Conservation (phyloP, 2,888 invertebrate genomes). For the Drosophila eohydei region DNA sequence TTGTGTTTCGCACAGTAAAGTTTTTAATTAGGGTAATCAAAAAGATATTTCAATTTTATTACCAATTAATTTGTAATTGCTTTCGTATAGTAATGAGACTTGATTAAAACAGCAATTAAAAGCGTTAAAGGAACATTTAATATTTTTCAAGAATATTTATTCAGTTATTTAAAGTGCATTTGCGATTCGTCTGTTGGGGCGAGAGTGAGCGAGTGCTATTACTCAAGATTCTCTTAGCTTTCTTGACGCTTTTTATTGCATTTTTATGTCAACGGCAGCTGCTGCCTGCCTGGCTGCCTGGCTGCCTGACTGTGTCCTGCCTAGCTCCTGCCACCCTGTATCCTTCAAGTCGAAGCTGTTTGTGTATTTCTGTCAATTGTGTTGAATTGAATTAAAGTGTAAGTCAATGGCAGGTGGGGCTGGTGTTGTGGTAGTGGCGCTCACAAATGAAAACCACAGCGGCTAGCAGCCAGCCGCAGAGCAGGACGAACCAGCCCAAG, state of each 20-base stretch:
- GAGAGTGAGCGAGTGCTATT: conserved; percentile 7
- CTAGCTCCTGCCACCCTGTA: conserved; percentile 43
- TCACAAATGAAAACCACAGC: conserved; percentile 44
- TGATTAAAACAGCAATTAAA: background rate
- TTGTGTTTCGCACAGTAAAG: background rate
- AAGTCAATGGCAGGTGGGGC: conserved; percentile 64
- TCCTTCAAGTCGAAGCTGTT: conserved; percentile 36
- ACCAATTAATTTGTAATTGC: background rate
- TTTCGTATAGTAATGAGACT: background rate
- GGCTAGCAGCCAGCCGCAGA: conserved; percentile 55
- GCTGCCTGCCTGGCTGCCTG: conserved; percentile 34
- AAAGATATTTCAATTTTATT: background rate
- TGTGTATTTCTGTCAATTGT: conserved; percentile 74
- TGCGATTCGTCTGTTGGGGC: conserved; percentile 18
- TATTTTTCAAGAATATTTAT: background rate
- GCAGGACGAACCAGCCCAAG: conserved; percentile 57
- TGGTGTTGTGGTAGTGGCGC: conserved; percentile 12
- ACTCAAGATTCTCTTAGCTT: conserved; percentile 43
- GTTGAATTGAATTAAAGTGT: conserved; percentile 68
- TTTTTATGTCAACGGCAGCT: conserved; percentile 78
- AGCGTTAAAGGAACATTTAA: background rate
- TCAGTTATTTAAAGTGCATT: conserved; percentile 44
- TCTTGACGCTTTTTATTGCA: conserved; percentile 71
- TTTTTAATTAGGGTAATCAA: background rate
- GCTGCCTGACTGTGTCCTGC: background rate